These are phyloP conservation scores for Clavelina lepadiformis DNA, from an alignment of 23 tunicate genomes.

Conservation along the genomic window DNA sequence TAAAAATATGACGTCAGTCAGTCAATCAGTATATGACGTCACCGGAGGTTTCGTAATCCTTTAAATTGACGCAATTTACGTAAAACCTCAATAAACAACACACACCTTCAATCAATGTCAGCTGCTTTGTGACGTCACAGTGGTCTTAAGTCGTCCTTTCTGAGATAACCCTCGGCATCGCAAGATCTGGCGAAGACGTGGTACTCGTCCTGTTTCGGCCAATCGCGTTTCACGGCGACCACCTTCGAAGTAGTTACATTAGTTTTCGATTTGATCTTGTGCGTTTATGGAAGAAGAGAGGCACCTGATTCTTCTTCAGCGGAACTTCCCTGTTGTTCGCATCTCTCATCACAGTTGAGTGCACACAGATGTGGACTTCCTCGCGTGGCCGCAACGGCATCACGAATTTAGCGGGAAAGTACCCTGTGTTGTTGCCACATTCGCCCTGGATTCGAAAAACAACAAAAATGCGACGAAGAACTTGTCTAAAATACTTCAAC, in stretches of 20 bases:
- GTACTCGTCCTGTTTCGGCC: slow-evolving; percentile 12
- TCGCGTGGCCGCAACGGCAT: slow-evolving; percentile 45
- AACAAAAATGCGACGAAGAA: too few relatives aligned
- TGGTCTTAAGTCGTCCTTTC: slow-evolving; percentile 40
- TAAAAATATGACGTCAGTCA: too few relatives aligned
- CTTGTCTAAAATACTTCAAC: too few relatives aligned
- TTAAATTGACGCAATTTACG: too few relatives aligned
- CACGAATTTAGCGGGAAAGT: slow-evolving; percentile 74
- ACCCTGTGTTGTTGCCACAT: slow-evolving; percentile 52
- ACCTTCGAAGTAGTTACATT: background rate
- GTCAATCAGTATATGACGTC: too few relatives aligned
- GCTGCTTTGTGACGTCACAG: too few relatives aligned
- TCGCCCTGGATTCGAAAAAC: slow-evolving; percentile 72
- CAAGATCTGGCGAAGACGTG: slow-evolving; percentile 9
- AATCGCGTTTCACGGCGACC: slow-evolving; percentile 12
- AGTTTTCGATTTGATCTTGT: background rate
- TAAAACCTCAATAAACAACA: too few relatives aligned
- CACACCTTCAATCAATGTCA: too few relatives aligned
- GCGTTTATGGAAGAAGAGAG: background rate
- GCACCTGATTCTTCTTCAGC: slow-evolving; percentile 64
- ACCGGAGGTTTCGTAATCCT: too few relatives aligned
- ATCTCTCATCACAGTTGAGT: slow-evolving; percentile 19
- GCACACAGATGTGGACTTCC: slow-evolving; percentile 17
- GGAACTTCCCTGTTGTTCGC: slow-evolving; percentile 19
- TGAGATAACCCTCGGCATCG: slow-evolving; percentile 20